These are phyloP conservation scores for Hofmannophila pseudospretella DNA, from an alignment of 2,888 invertebrate species.

Conservation along the genomic window DNA sequence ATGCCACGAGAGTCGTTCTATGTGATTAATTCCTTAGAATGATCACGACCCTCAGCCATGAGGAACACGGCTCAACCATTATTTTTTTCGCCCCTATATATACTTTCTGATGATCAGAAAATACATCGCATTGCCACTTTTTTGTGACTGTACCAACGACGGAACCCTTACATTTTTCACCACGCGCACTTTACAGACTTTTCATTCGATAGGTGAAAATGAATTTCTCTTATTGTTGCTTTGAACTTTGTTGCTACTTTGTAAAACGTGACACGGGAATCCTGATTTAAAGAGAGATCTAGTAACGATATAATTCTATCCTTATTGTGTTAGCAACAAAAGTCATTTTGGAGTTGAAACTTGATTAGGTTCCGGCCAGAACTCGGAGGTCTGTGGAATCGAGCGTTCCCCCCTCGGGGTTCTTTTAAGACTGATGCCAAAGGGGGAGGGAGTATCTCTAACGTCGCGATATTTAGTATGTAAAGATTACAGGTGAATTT, in stretches of 20 bases:
- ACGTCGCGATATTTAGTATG: neutral
- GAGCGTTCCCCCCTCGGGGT: neutral
- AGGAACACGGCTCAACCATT: no score
- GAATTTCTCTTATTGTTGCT: conserved; percentile 23
- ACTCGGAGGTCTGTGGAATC: neutral
- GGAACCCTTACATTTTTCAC: conserved; percentile 7
- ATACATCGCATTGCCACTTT: no score
- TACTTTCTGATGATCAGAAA: no score
- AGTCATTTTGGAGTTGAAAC: neutral
- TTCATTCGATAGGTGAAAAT: conserved; percentile 24
- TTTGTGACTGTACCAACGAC: no score
- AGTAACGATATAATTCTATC: neutral
- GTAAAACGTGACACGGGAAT: conserved; percentile 8
- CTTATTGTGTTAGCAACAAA: neutral
- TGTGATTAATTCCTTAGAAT: no score
- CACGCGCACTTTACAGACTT: conserved; percentile 14
- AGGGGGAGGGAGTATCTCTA: neutral
- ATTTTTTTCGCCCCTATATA: no score
- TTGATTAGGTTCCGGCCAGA: no score
- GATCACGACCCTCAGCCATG: no score
- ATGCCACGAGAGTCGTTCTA: no score
- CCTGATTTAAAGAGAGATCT: conserved; percentile 3
- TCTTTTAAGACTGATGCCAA: neutral
- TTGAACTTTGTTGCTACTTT: conserved; percentile 22
- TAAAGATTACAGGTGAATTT: conserved; percentile 1